Percentiles rank a stretch among this genome's conserved stretches.
Conservation (phyloP, 2,113 vertebrate genomes). For the Microtus ochrogaster region DNA sequence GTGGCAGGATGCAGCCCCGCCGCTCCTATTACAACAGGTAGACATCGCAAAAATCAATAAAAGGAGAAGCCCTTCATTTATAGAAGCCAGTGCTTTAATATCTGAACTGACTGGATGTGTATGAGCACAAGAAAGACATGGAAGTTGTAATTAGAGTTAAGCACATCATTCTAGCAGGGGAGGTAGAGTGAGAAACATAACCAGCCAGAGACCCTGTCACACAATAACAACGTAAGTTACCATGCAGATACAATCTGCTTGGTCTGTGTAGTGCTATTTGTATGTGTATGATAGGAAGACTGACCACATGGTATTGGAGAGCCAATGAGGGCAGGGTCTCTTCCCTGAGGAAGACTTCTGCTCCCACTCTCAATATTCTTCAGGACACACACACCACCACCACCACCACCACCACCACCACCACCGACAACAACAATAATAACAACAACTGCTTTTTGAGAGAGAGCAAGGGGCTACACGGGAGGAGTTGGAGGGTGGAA, state of each 20-base stretch:
- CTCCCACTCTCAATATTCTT: not conserved
- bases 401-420: not conserved
- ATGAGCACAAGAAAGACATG: not conserved
- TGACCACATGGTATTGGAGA: not conserved
- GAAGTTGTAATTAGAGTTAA: not conserved
- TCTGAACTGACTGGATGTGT: no score
- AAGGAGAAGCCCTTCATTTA: conserved; percentile 28
- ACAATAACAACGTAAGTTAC: not conserved
- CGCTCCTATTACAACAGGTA: not conserved
- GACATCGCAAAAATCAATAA: conserved; percentile 43
- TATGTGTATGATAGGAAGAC: not conserved
- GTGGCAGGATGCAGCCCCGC: no score
- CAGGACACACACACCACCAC: not conserved
- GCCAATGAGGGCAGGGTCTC: not conserved
- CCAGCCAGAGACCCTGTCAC: not conserved
- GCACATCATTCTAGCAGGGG: not conserved
- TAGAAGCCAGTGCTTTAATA: not conserved
- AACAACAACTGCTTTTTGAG: no score
- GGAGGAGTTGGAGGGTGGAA: not conserved
- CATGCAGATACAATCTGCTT: no score
- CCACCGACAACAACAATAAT: not conserved
- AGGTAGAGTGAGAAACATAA: no score
- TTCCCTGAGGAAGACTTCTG: not conserved
- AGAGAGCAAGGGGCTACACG: not conserved
- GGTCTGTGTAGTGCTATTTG: not conserved